Evolutionary conservation across 64 coral and sea anemone genomes (phyloP), one percentile per base, ranked within the genome.

Genomic region (Stylophora pistillata): DNA sequence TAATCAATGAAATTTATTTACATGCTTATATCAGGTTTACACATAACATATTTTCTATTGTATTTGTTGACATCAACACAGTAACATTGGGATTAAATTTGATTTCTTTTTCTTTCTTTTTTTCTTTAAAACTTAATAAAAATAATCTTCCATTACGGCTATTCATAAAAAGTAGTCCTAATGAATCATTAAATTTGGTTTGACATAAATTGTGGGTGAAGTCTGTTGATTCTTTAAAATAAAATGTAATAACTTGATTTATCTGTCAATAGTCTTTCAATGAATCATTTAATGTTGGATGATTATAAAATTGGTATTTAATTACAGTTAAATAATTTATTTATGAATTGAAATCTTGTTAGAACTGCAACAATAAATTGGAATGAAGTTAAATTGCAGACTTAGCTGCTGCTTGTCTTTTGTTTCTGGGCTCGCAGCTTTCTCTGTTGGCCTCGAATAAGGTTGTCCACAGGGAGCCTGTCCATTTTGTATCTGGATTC

Each of bases 401-500:
- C 75, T 56, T 78, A 58, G 75, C 75, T 78, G 75, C 75, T 56
- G 47, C 28, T 78, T 27, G 12, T 14, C 20, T 78, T 78, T 26
- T 78, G 55, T 9, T 56, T 21, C 20, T 78, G 75, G 5, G 15
- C 21, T 13, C 18, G 0, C 5, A 78, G 75, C 53, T 78, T 78
- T 56, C 53, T 78, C 20, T 78, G 75, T 56, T 78, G 75, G 47
- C 75, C 75, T 56, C 75, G 3, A 56, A 78, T 78, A 6, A 78
- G 53, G 23, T 78, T 78, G 75, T 78, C 75, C 13, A 78, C 75
- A 25, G 75, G 18, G 21, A 78, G 41, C 75, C 75, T 78, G 20
- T 78, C 75, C 53, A 56, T 78, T 27, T 78, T 55, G 20, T 78
- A 78, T 56, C 75, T 55, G 17, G 5, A 13, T 56, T 78, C 47